Evolutionary conservation across 2,113 vertebrate species (phyloP).

Genomic region (Egretta garzetta): DNA sequence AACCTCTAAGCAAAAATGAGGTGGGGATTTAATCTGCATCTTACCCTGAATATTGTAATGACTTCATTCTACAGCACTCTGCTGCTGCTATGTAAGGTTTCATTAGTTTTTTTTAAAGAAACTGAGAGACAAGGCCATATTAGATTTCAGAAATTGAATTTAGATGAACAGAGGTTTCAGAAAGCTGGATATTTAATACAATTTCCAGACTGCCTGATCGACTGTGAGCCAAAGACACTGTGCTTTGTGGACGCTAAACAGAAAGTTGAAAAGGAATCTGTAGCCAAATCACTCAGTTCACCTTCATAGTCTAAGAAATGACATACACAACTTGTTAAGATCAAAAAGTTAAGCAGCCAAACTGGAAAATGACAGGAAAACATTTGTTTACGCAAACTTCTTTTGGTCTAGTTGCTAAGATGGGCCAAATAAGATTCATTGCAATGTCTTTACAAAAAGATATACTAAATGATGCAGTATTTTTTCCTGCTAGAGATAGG

Average conservation of each 20-base stretch:
- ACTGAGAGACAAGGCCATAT: neutral
- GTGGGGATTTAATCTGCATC: neutral
- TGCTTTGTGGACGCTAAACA: neutral
- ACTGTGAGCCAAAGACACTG: slow-evolving; percentile 5
- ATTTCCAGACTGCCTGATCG: slow-evolving; percentile 27
- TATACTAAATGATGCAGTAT: neutral
- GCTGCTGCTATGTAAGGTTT: neutral
- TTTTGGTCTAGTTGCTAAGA: neutral
- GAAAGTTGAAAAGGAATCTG: neutral
- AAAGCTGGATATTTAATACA: slow-evolving; percentile 43
- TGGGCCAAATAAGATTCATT: neutral
- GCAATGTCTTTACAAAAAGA: neutral
- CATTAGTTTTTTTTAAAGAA: neutral
- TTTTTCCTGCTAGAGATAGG: neutral
- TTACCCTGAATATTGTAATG: neutral
- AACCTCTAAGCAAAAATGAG: neutral
- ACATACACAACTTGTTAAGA: neutral
- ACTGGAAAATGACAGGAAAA: neutral
- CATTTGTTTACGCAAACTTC: neutral
- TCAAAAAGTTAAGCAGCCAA: neutral
- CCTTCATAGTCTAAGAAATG: neutral
- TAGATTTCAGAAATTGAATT: slow-evolving; percentile 53
- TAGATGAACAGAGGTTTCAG: slow-evolving; percentile 19
- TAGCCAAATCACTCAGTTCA: slow-evolving; percentile 1
- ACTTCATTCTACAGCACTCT: neutral